Percentiles rank a stretch among this genome's conserved stretches.
phyloP scores from a whole-genome alignment of 35 echinoderm and acorn worm genomes.

The Eucidaris tribuloides region DNA sequence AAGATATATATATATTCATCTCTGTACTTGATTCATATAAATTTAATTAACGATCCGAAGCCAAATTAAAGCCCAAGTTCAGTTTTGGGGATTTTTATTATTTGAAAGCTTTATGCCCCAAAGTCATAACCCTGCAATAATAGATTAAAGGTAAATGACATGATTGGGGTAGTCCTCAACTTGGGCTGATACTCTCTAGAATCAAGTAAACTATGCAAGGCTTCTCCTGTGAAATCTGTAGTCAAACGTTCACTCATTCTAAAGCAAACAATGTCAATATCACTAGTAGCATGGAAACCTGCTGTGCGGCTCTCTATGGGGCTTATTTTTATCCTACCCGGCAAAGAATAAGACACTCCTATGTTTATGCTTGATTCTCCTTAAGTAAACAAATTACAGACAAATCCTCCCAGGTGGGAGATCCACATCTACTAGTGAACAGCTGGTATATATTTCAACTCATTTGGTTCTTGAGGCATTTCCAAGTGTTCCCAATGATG shows the following conservation, averaged over 20 bases:
- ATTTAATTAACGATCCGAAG: neutral
- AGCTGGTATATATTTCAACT: neutral
- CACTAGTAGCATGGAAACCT: no score
- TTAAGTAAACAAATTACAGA: no score
- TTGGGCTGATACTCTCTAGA: constrained; percentile 18
- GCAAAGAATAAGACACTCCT: no score
- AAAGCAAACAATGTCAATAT: no score
- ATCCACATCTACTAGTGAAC: neutral
- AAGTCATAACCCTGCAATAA: constrained; percentile 30
- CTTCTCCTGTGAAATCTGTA: no score
- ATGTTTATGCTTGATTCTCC: constrained; percentile 33
- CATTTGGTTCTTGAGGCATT: neutral
- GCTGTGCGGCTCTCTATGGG: no score
- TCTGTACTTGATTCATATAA: no score
- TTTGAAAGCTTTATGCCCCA: neutral
- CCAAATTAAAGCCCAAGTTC: neutral
- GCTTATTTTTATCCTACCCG: no score
- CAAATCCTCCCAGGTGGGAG: constrained; percentile 9
- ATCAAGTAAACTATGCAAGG: no score
- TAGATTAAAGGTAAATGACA: constrained; percentile 1
- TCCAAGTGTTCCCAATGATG: no score
- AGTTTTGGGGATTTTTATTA: neutral
- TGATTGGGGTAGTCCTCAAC: neutral
- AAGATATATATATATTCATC: no score
- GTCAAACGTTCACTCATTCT: no score